A percentile compares a stretch with the other conserved stretches of the same genome.
Evolutionary conservation across 2,797 vertebrate genomes (phyloP).

Genomic region (Catostomus latipinnis): DNA sequence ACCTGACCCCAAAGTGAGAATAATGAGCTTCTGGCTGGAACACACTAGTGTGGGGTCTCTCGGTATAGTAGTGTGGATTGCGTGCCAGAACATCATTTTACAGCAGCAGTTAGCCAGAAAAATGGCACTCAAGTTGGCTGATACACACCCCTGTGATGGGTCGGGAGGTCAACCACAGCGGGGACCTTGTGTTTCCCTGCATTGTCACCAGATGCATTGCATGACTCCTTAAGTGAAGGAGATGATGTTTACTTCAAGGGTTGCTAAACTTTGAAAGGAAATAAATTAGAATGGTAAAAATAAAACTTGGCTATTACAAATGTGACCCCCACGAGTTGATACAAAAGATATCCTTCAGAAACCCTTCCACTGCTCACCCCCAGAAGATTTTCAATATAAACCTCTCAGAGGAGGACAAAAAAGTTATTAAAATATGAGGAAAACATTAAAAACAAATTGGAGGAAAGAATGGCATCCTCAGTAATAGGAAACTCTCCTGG

Average conservation of each 20-base stretch:
- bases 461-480: neutral
- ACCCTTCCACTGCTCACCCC: neutral
- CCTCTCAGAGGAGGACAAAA: neutral
- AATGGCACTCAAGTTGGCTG: slow-evolving; percentile 5
- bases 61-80: slow-evolving; percentile 7
- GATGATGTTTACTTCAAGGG: slow-evolving; percentile 35
- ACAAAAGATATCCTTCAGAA: neutral
- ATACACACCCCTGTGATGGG: neutral
- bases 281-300: slow-evolving; percentile 19
- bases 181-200: slow-evolving; percentile 18
- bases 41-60: neutral
- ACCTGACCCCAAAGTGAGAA: slow-evolving; percentile 50
- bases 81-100: slow-evolving; percentile 32
- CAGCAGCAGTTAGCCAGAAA: slow-evolving; percentile 31
- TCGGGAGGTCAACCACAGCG: slow-evolving; percentile 2
- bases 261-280: slow-evolving; percentile 6
- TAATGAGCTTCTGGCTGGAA: slow-evolving; percentile 38
- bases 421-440: neutral
- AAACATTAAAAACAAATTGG: neutral
- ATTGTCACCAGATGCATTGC: neutral
- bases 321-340: neutral
- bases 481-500: neutral
- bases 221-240: neutral
- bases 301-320: neutral
- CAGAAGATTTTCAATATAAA: neutral